Conservation (phyloP, 2,797 vertebrate species). For the Takifugu ocellatus region DNA sequence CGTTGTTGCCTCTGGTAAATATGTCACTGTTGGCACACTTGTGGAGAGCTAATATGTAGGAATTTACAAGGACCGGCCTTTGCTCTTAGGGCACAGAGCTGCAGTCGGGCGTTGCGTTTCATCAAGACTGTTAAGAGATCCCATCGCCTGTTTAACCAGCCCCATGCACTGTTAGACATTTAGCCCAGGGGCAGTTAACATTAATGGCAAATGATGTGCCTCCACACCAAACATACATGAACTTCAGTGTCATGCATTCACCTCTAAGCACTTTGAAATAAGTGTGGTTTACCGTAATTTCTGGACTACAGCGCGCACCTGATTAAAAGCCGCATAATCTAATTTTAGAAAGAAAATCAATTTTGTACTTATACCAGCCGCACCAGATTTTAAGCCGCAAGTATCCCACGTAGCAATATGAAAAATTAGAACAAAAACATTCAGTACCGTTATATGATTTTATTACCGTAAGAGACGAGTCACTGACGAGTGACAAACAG, state of each 20-base stretch:
- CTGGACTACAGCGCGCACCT: too few species aligned
- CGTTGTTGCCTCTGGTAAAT: slow-evolving; percentile 93
- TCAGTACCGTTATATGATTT: too few species aligned
- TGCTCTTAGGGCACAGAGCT: neutral
- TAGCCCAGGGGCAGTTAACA: slow-evolving; percentile 3
- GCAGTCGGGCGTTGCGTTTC: neutral
- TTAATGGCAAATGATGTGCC: slow-evolving; percentile 5
- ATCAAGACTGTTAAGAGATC: slow-evolving; percentile 10
- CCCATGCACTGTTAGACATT: slow-evolving; percentile 9
- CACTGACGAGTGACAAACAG: too few species aligned
- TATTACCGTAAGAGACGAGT: too few species aligned
- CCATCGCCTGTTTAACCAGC: slow-evolving; percentile 19
- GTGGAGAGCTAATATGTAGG: slow-evolving; percentile 5
- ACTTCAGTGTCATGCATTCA: slow-evolving; percentile 32
- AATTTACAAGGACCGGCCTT: slow-evolving; percentile 8
- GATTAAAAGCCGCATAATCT: too few species aligned
- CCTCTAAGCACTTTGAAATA: slow-evolving; percentile 44
- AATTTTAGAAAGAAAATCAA: too few species aligned
- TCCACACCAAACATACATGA: neutral
- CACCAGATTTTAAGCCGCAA: too few species aligned
- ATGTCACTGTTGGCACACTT: slow-evolving; percentile 5
- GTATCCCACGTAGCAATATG: too few species aligned
- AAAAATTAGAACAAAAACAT: too few species aligned
- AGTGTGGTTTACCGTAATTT: slow-evolving; percentile 10
- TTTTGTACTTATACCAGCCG: too few species aligned